phyloP scores from a whole-genome alignment of 37 sponge, comb jelly and placozoan genomes.

The Petrosia ficiformis region DNA sequence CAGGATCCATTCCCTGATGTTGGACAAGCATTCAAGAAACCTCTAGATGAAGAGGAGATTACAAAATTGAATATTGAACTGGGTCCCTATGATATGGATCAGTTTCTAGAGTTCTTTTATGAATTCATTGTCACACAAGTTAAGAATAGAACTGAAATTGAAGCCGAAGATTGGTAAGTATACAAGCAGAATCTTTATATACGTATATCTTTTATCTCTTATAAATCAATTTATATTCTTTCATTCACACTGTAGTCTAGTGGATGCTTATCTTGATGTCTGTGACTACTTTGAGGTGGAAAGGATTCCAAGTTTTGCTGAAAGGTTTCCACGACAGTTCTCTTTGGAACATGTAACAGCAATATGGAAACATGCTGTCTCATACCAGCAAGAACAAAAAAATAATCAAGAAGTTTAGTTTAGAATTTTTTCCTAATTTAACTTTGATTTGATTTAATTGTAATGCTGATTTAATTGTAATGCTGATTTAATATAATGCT shows the following conservation, averaged over 20 bases:
- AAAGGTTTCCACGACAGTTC: constrained; percentile 5
- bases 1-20: constrained; percentile 3
- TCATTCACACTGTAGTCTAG: not conserved
- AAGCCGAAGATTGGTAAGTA: constrained; percentile 9
- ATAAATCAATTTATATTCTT: no score
- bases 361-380: constrained; percentile 4
- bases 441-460: no score
- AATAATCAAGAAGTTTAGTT: no score
- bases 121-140: constrained; percentile 10
- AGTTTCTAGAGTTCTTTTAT: constrained; percentile 1
- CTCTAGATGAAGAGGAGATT: not conserved
- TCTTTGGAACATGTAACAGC: not conserved
- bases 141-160: not conserved
- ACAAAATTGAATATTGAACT: not conserved
- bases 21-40: not conserved
- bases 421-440: no score
- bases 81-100: constrained; percentile 3
- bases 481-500: no score
- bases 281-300: constrained; percentile 1
- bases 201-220: no score
- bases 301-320: constrained; percentile 4
- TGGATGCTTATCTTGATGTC: not conserved
- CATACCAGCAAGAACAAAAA: not conserved
- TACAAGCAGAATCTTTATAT: not conserved
- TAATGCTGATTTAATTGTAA: no score